phyloP scores from a whole-genome alignment of 2,113 vertebrate genomes.

The Proteles cristata region DNA sequence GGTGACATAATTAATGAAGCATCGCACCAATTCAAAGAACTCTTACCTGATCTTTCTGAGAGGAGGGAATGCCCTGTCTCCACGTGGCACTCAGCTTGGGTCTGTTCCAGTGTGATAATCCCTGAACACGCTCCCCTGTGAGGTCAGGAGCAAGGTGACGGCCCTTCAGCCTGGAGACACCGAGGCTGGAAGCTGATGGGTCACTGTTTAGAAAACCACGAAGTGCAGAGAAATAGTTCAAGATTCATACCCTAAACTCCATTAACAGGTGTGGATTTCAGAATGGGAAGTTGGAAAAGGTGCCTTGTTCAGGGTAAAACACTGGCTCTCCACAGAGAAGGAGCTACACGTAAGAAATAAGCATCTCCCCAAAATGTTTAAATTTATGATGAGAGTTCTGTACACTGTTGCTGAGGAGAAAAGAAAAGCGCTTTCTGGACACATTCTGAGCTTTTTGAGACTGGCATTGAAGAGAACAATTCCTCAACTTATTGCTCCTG shows the following conservation, averaged over 20 bases:
- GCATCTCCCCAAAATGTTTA: not conserved
- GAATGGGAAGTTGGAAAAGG: not conserved
- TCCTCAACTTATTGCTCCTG: not conserved
- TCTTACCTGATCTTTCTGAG: not conserved
- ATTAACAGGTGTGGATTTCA: not conserved
- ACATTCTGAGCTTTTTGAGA: not conserved
- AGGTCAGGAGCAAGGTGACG: not conserved
- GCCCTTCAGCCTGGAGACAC: not conserved
- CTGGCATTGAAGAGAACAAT: not conserved
- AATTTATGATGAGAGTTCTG: not conserved
- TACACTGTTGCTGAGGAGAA: not conserved
- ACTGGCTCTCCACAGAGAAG: not conserved
- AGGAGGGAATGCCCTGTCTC: not conserved
- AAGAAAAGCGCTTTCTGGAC: not conserved
- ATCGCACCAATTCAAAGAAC: not conserved
- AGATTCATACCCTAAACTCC: not conserved
- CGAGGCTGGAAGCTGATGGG: not conserved
- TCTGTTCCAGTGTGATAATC: constrained; percentile 2
- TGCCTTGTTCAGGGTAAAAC: not conserved
- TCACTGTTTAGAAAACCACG: not conserved
- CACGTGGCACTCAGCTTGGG: not conserved
- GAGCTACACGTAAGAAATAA: not conserved
- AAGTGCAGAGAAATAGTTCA: not conserved
- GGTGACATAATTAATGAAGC: not conserved
- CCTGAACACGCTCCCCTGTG: not conserved